Evolutionary conservation across 2,113 vertebrate genomes (phyloP).

Genomic region (Nycticryphes semicollaris): DNA sequence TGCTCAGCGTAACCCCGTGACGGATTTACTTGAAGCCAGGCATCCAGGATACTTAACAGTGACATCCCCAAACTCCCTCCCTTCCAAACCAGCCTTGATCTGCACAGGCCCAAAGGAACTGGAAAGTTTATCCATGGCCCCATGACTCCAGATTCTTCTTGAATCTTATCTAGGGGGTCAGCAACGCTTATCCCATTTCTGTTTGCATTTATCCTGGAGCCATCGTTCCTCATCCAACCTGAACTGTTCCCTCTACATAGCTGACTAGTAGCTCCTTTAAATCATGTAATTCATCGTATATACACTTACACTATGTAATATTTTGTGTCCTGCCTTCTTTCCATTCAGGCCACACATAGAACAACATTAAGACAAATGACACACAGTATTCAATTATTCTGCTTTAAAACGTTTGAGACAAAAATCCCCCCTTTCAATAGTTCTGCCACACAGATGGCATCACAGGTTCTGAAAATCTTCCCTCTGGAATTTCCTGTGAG

Average conservation of each 20-base stretch:
- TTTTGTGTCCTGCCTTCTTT: not conserved
- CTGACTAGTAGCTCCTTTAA: not conserved
- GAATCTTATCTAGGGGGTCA: not conserved
- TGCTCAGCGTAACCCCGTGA: not conserved
- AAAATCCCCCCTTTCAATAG: not conserved
- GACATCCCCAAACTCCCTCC: not conserved
- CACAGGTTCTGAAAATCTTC: too few relatives aligned
- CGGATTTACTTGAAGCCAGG: not conserved
- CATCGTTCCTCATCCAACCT: not conserved
- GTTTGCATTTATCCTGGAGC: not conserved
- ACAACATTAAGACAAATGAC: not conserved
- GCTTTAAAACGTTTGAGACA: not conserved
- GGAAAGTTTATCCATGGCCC: not conserved
- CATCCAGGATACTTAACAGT: not conserved
- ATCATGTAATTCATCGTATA: not conserved
- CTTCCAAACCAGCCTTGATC: not conserved
- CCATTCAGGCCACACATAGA: not conserved
- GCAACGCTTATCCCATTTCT: not conserved
- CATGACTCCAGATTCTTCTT: not conserved
- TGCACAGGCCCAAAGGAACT: not conserved
- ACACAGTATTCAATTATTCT: not conserved
- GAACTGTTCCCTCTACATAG: not conserved
- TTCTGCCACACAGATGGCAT: not conserved
- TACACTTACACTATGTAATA: not conserved
- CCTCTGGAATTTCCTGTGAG: not conserved